These are phyloP conservation scores for Nasonia vitripennis DNA, from an alignment of 1,140 invertebrate species.

Conservation along the genomic window DNA sequence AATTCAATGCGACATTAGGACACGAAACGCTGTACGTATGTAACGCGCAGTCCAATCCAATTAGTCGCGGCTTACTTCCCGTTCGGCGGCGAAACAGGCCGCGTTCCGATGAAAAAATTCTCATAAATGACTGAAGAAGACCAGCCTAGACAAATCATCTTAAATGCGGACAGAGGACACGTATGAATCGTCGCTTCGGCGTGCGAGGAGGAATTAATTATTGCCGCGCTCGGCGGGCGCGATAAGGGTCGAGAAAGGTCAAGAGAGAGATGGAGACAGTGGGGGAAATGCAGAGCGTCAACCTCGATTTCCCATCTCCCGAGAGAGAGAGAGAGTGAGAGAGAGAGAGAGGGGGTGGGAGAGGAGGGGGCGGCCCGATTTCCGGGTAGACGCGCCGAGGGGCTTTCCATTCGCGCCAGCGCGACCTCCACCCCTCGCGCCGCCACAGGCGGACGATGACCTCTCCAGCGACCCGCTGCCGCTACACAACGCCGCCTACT, in stretches of 20 bases:
- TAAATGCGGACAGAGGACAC: too few species aligned
- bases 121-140: too few species aligned
- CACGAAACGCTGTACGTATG: too few species aligned
- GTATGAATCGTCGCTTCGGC: background rate
- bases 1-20: too few species aligned
- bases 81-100: too few species aligned
- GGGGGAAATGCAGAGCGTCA: constrained; percentile 6
- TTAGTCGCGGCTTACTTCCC: too few species aligned
- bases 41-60: too few species aligned
- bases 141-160: too few species aligned
- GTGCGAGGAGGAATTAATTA: constrained; percentile 5
- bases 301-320: constrained; percentile 11
- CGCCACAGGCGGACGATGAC: constrained; percentile 29
- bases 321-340: background rate
- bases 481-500: background rate
- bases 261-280: background rate
- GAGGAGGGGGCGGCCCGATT: constrained; percentile 17
- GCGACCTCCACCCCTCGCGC: constrained; percentile 52
- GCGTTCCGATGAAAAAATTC: too few species aligned
- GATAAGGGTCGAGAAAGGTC: constrained; percentile 22
- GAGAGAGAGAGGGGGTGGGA: background rate
- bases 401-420: constrained; percentile 33
- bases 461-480: constrained; percentile 26
- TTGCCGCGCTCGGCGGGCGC: background rate
- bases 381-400: constrained; percentile 26